Base-by-base conservation (phyloP, 2,888 invertebrate genomes). In the Cephus sareptanus region DNA sequence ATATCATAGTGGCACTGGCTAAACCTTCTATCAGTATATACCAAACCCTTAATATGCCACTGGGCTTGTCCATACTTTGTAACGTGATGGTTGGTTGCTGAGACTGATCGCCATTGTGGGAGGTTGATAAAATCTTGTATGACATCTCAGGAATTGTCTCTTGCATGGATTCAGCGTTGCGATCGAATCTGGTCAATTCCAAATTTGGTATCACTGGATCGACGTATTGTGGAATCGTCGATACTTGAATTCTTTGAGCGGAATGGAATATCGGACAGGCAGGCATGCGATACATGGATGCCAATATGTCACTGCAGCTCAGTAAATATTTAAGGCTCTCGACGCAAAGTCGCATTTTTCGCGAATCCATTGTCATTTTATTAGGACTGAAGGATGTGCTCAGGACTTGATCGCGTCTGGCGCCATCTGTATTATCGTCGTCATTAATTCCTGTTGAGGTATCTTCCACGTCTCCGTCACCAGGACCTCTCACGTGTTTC, bases 221-320 rank as follows among this genome's bases (percentile, higher is more conserved):
- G 0, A 98, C 97, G 75, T 96, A 94, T 83, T 96, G 96, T 3
- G 96, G 94, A 4, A 96, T 95, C 75, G 95, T 94, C 79, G 96
- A 96, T 0, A 96, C 95, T 89, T 96, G 96, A 82, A 96, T 95
- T 88, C 96, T 94, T 88, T 97, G 96, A 0, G 97, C 97, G 23
- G 98, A 95, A 90, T 97, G 97, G 89, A 98, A 98, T 81, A 96
- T 96, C 0, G 98, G 98, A 90, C 98, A 98, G 86, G 97, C 97
- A 0, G 98, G 98, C 98, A 98, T 98, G 87, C 95, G 95, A 91
- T 97, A 97, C 97, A 98, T 98, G 92, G 97, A 96, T 4, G 96
- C 95, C 77, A 98, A 92, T 84, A 98, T 97, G 81, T 96, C 95
- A 79, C 96, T 96, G 90, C 98, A 98, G 85, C 95, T 96, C 89